phyloP scores from a whole-genome alignment of 2,113 vertebrate genomes.

The Bubo blakistoni region DNA sequence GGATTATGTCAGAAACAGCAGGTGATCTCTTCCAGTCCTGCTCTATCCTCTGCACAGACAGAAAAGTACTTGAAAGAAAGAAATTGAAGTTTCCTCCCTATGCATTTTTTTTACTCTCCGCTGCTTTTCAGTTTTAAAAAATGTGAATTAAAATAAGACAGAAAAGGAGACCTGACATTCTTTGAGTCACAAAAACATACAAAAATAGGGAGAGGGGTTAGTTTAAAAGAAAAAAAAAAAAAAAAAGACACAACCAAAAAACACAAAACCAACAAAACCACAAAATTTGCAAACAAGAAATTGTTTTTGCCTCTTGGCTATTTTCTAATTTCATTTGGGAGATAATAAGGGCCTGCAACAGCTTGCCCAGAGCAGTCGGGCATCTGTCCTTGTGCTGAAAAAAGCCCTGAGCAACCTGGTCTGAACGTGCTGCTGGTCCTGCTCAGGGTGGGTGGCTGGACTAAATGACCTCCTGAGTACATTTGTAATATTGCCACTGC shows the following conservation, averaged over 20 bases:
- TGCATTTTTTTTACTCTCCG: not conserved
- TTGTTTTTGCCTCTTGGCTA: not conserved
- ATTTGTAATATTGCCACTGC: not conserved
- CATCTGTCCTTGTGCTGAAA: not conserved
- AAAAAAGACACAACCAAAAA: too few relatives aligned
- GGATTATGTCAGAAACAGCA: constrained; percentile 39
- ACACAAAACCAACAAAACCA: not conserved
- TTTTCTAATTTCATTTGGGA: not conserved
- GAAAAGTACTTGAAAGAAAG: constrained; percentile 4
- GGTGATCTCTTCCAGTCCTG: constrained; percentile 1
- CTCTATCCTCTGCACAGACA: not conserved
- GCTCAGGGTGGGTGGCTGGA: not conserved
- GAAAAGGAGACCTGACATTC: not conserved
- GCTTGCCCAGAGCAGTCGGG: not conserved
- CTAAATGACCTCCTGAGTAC: not conserved
- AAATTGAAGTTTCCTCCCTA: not conserved
- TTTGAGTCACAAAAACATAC: not conserved
- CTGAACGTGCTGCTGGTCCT: not conserved
- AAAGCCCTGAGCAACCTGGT: not conserved
- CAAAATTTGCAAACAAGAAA: not conserved
- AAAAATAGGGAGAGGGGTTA: not conserved
- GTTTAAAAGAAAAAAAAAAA: not conserved
- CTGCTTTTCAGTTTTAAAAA: not conserved
- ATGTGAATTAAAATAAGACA: not conserved
- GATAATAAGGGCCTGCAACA: not conserved